Base-by-base conservation (phyloP, 1,140 invertebrate genomes). In the Mercenaria mercenaria region DNA sequence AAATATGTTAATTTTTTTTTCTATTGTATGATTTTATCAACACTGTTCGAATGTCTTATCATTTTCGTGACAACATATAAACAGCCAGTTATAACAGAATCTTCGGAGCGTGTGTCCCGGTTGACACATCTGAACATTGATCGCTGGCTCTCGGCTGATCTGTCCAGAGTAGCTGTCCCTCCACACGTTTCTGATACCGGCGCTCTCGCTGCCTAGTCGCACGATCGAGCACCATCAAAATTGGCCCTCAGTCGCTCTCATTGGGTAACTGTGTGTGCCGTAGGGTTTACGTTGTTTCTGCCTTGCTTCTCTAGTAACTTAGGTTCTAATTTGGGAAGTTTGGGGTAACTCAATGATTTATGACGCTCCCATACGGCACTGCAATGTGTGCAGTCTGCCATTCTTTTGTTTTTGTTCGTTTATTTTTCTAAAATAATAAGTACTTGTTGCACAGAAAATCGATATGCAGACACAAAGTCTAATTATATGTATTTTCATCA, bases 361-460 rank as follows among this genome's bases (percentile, higher is more conserved):
- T 86, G 84, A 86, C 84, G 84, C 84, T 86, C 84, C 72, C 43
- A 41, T 39, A 56, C 84, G 84, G 84, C 84, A 86, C 72, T 86
- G 67, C 72, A 76, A 86, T 86, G 84, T 86, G 67, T 76, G 84
- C 67, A 86, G 84, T 86, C 69, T 86, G 84, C 84, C 84, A 86
- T 91, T 59, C 26, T 61, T 86, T 86, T 86, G 18, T 18, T 37
- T 56, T 56, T 56, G 18, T 8, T 47, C n/a, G n/a, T n/a, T n/a
- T n/a, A n/a, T n/a, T n/a, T n/a, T n/a, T n/a, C n/a, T n/a, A n/a
- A n/a, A n/a, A n/a, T n/a, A n/a, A n/a, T n/a, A n/a, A n/a, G n/a
- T n/a, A n/a, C n/a, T n/a, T n/a, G n/a, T n/a, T n/a, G n/a, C n/a
- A n/a, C n/a, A n/a, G n/a, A n/a, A n/a, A n/a, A n/a, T n/a, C n/a